These are phyloP conservation scores for Rhagonycha lutea DNA, from an alignment of 2,888 invertebrate species.

Conservation along the genomic window DNA sequence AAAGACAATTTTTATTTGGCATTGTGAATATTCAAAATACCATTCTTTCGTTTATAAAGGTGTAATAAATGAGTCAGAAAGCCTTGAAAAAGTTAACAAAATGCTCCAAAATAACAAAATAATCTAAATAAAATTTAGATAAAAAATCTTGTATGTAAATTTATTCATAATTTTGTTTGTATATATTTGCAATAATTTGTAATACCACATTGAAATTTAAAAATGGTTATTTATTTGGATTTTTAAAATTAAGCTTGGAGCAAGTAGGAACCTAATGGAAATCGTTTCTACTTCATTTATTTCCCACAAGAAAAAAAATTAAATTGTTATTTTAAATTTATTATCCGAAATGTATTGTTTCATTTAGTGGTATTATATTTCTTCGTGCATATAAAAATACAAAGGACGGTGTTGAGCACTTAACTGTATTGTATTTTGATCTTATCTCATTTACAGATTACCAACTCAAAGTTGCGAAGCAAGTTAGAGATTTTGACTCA, in stretches of 20 bases:
- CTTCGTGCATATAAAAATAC: background rate
- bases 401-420: slow-evolving; percentile 3
- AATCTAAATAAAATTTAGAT: background rate
- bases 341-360: background rate
- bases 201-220: background rate
- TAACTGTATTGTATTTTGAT: background rate
- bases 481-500: background rate
- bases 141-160: background rate
- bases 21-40: background rate
- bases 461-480: slow-evolving; percentile 1
- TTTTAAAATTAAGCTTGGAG: background rate
- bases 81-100: background rate
- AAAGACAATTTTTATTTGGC: background rate
- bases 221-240: background rate
- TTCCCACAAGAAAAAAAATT: background rate
- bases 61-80: background rate
- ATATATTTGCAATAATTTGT: background rate
- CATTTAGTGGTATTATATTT: background rate
- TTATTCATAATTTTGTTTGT: background rate
- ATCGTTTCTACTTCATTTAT: background rate
- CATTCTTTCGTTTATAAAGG: background rate
- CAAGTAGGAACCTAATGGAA: background rate
- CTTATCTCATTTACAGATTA: slow-evolving; percentile 1
- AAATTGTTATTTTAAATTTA: background rate
- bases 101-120: background rate